Base-by-base conservation (phyloP, 1,140 invertebrate species). In the Drosophila repletoides region DNA sequence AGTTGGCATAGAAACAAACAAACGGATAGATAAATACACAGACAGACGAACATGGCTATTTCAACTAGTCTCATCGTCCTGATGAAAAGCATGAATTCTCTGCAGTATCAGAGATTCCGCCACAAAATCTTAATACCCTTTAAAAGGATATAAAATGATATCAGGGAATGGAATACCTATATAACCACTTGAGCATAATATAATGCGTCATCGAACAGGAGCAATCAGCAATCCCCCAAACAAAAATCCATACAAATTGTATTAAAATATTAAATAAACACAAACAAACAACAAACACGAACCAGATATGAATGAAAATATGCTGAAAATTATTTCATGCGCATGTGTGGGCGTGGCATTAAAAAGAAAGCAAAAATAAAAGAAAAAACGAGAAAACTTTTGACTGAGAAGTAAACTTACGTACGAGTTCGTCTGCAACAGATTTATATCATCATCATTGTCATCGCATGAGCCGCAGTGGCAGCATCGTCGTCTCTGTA, bases 271-370 rank as follows among this genome's bases (percentile, higher is more conserved):
- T 10, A 45, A 61, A n/a, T n/a, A 43, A 53, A 28, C 33, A 51
- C 45, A 26, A 31, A 40, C 49, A 65, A 76, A 61, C 65, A 58
- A 40, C 43, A 61, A 71, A n/a, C n/a, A n/a, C n/a, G n/a, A 64
- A 26, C 55, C 49, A 48, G 46, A 68, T 31, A 53, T 34, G 52
- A 21, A 22, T n/a, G 38, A 49, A 76, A 77, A 40, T 68, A 36
- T 46, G 45, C 31, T 49, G 55, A 31, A 61, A 61, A 67, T 61
- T 61, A 36, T 61, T 19, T 36, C 26, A 29, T 34, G 40, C 46
- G 22, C 10, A 31, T 48, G 26, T 58, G 40, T 43, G 38, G 17
- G 58, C 19, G 58, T 43, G 36, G 19, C 0, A 26, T n/a, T n/a
- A 14, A 24, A 26, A 17, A 34, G 41, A 59, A 36, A n/a, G 3